Base-by-base conservation (phyloP, 2,113 vertebrate species). In the Eulacestoma nigropectus region DNA sequence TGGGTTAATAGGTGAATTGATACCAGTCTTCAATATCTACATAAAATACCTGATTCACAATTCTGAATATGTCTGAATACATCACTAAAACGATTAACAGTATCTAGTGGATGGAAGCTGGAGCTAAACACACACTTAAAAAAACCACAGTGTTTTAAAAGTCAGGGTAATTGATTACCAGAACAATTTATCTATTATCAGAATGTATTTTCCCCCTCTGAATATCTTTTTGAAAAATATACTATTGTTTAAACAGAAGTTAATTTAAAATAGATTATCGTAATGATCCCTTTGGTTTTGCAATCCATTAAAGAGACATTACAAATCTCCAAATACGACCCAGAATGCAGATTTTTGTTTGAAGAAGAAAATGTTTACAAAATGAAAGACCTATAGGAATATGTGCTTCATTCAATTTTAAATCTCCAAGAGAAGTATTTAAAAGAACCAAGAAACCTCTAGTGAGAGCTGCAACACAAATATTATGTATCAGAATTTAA, bases 281-380 rank as follows among this genome's bases (percentile, higher is more conserved):
- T 88, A 96, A 88, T 63, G 90, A 87, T 93, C 79, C 90, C 90
- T 90, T 95, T 96, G 90, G 90, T 90, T 89, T 90, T 96, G 56
- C 82, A 88, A 41, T 85, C 87, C 63, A 55, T 97, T 96, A 83
- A 89, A 94, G 75, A 90, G 72, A 86, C 68, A 74, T 93, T 84
- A 90, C 75, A 87, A 84, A 90, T 70, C 90, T 96, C 90, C 82
- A 95, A 94, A 94, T 96, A 94, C 70, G 85, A 97, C 93, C 87
- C 90, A 90, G 87, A 92, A 95, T 93, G 82, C 90, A 96, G 93
- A 96, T 90, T 96, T 96, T 70, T 91, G 53, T 96, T 95, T 95
- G 96, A 95, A 91, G 77, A 92, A 49, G 63, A 74, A 76, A 70
- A 85, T 88, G 79, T 92, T 94, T 96, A 93, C 85, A 90, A 96